phyloP scores from a whole-genome alignment of 2,888 invertebrate species.

The Spicauda simplicius region DNA sequence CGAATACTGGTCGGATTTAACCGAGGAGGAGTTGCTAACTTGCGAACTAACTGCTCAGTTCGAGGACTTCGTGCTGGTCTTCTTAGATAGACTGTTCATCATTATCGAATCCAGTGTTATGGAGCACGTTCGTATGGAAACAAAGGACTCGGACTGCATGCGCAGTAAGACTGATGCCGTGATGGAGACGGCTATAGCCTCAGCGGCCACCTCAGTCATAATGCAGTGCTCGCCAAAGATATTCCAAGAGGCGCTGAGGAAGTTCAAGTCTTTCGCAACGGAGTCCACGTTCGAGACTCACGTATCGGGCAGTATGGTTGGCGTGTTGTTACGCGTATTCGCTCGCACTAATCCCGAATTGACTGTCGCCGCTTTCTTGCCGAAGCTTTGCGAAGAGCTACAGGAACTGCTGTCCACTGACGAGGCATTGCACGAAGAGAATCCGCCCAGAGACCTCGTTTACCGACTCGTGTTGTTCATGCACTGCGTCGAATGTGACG shows the following conservation, averaged over 20 bases:
- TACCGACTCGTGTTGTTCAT: constrained; percentile 91
- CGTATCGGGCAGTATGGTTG: constrained; percentile 92
- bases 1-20: constrained; percentile 87
- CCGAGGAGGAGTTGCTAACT: constrained; percentile 89
- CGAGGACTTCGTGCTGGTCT: constrained; percentile 95
- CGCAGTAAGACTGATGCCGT: constrained; percentile 89
- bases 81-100: constrained; percentile 90
- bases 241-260: constrained; percentile 88
- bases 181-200: constrained; percentile 88
- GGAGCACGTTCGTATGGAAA: constrained; percentile 88
- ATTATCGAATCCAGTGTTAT: constrained; percentile 89
- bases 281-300: constrained; percentile 92
- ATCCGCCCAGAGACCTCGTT: constrained; percentile 90
- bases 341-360: constrained; percentile 87
- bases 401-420: constrained; percentile 85
- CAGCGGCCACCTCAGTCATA: constrained; percentile 88
- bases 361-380: constrained; percentile 89
- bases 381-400: constrained; percentile 88
- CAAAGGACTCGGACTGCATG: constrained; percentile 82
- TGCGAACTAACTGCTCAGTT: constrained; percentile 94
- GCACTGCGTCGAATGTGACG: constrained; percentile 88
- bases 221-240: constrained; percentile 89
- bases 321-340: constrained; percentile 88
- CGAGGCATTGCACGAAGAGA: constrained; percentile 90
- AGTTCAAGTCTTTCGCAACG: constrained; percentile 90